These are phyloP conservation scores for Grammomys dolichurus DNA, from an alignment of 2,113 vertebrate species.

Conservation along the genomic window DNA sequence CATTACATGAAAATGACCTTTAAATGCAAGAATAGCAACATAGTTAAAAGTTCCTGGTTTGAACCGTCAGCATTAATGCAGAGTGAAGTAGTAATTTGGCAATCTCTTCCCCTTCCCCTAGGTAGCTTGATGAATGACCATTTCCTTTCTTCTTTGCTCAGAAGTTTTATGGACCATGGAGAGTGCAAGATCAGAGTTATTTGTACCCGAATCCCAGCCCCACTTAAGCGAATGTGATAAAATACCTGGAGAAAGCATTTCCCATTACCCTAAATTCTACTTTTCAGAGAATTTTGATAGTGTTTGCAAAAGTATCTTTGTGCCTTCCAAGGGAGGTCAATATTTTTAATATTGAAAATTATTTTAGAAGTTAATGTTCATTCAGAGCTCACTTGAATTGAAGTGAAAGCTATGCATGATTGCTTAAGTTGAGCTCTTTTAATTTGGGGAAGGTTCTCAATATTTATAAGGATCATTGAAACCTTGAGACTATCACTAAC, in stretches of 20 bases:
- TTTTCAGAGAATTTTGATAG: conserved; percentile 61
- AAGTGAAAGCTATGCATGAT: background rate
- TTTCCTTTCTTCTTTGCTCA: conserved; percentile 66
- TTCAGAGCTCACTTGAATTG: conserved; percentile 22
- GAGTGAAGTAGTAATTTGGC: conserved; percentile 34
- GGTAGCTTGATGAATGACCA: conserved; percentile 72
- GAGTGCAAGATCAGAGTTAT: conserved; percentile 69
- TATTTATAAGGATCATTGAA: conserved; percentile 49
- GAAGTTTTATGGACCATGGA: conserved; percentile 64
- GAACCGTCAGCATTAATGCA: conserved; percentile 31
- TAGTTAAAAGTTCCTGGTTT: conserved; percentile 64
- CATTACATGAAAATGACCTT: conserved; percentile 63
- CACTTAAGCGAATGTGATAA: conserved; percentile 68
- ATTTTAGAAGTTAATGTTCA: conserved; percentile 47
- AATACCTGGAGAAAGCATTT: conserved; percentile 72
- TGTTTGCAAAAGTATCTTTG: conserved; percentile 65
- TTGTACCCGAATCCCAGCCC: conserved; percentile 25
- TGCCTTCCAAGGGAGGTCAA: conserved; percentile 47
- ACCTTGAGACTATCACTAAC: conserved; percentile 10
- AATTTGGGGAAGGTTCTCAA: conserved; percentile 31
- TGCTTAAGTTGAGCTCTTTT: conserved; percentile 1
- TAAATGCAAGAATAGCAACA: conserved; percentile 61
- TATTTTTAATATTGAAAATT: conserved; percentile 1
- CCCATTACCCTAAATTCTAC: conserved; percentile 52
- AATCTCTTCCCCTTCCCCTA: conserved; percentile 39